These are phyloP conservation scores for Leptocoma aspasia DNA, from an alignment of 2,113 vertebrate species.

Conservation along the genomic window DNA sequence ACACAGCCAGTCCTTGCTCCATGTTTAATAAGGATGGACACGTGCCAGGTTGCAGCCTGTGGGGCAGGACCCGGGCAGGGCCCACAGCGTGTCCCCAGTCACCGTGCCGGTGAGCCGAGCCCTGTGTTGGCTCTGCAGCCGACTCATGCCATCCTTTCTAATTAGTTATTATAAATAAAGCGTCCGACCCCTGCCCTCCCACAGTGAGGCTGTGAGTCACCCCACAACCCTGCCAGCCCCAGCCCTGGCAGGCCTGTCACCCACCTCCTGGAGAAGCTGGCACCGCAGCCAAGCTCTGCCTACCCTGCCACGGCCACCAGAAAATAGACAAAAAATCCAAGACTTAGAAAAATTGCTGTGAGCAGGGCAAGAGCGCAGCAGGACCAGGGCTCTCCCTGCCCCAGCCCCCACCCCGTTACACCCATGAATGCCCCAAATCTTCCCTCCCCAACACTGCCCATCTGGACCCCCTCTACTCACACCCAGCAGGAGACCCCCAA, in stretches of 20 bases:
- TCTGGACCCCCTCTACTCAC: neutral
- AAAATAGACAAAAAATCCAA: neutral
- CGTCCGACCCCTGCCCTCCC: rapidly evolving
- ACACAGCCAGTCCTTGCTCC: neutral
- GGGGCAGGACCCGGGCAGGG: neutral
- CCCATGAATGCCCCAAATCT: neutral
- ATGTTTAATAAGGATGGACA: slow-evolving; percentile 15
- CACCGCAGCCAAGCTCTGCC: neutral
- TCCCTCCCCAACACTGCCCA: neutral
- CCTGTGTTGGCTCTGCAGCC: neutral
- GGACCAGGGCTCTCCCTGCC: neutral
- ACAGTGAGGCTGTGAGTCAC: rapidly evolving
- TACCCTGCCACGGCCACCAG: neutral
- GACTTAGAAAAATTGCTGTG: neutral
- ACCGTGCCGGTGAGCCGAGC: rapidly evolving
- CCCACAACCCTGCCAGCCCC: neutral
- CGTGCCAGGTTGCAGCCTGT: rapidly evolving
- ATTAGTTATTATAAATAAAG: slow-evolving; percentile 60
- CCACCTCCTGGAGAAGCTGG: neutral
- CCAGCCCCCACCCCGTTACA: neutral
- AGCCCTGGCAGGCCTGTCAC: neutral
- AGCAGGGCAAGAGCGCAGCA: neutral
- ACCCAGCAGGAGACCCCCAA: neutral
- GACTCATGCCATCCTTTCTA: neutral
- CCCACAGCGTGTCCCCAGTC: rapidly evolving